A percentile compares a stretch with the other conserved stretches of the same genome.
phyloP scores from a whole-genome alignment of 2,888 invertebrate genomes.

The Diabrotica balteata region DNA sequence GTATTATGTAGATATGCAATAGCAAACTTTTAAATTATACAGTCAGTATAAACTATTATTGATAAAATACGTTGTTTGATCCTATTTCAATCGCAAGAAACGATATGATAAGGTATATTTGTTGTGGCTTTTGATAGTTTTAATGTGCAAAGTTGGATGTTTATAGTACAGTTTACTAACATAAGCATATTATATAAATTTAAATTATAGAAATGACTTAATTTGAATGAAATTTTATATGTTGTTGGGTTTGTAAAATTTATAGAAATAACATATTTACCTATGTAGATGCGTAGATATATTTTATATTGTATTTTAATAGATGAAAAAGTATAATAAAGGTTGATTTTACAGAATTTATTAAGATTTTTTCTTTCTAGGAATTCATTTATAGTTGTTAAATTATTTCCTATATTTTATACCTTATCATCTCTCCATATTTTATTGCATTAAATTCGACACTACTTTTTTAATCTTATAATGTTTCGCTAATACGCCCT shows the following conservation, averaged over 20 bases:
- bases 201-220: conserved; percentile 26
- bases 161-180: conserved; percentile 27
- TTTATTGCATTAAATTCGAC: too few species aligned
- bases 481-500: too few species aligned
- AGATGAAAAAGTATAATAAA: conserved; percentile 37
- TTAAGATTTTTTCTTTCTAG: too few species aligned
- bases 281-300: conserved; percentile 42
- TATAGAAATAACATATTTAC: conserved; percentile 47
- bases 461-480: too few species aligned
- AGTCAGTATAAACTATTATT: too few species aligned
- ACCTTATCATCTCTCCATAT: too few species aligned
- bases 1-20: too few species aligned
- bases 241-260: conserved; percentile 48
- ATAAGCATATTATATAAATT: conserved; percentile 15
- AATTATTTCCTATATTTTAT: too few species aligned
- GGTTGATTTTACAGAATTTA: conserved; percentile 18
- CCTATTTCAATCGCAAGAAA: conserved; percentile 4
- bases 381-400: too few species aligned
- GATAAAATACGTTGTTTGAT: conserved; percentile 5
- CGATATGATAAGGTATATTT: conserved; percentile 29
- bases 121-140: conserved; percentile 36
- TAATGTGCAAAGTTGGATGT: conserved; percentile 37
- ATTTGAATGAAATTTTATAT: conserved; percentile 44
- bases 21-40: too few species aligned
- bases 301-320: conserved; percentile 43